phyloP scores from a whole-genome alignment of 2,797 vertebrate genomes.

The Erithacus rubecula region DNA sequence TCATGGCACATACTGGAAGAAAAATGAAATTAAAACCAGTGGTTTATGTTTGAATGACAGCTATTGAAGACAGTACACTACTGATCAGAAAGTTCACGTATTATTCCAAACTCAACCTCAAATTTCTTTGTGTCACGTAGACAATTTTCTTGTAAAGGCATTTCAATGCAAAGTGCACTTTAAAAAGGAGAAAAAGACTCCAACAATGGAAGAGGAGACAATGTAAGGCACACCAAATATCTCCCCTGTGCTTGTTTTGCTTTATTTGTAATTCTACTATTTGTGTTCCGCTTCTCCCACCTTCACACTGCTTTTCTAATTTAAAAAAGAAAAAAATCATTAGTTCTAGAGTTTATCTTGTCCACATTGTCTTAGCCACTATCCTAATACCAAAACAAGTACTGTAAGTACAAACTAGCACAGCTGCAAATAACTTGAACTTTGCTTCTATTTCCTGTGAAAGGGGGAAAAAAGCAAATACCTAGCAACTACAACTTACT shows the following conservation, averaged over 20 bases:
- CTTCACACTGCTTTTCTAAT: neutral
- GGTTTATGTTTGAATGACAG: neutral
- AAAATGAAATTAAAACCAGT: neutral
- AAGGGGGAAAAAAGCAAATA: neutral
- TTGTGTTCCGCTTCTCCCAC: neutral
- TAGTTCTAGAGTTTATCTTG: neutral
- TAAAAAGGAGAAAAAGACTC: neutral
- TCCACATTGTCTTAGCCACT: neutral
- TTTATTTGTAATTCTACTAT: neutral
- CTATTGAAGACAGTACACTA: neutral
- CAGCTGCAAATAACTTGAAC: neutral
- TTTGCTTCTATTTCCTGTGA: neutral
- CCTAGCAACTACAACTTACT: neutral
- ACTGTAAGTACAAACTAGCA: neutral
- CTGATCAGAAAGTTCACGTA: neutral
- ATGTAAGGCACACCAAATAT: neutral
- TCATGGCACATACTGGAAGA: neutral
- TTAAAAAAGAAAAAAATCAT: neutral
- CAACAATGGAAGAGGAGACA: neutral
- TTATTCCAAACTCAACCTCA: neutral
- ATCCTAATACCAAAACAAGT: neutral
- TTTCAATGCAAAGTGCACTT: neutral
- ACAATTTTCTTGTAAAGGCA: neutral
- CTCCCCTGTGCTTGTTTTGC: neutral
- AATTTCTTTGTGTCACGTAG: neutral